Evolutionary conservation across 2,797 vertebrate species (phyloP).

Genomic region (Halcyon chelicuti): DNA sequence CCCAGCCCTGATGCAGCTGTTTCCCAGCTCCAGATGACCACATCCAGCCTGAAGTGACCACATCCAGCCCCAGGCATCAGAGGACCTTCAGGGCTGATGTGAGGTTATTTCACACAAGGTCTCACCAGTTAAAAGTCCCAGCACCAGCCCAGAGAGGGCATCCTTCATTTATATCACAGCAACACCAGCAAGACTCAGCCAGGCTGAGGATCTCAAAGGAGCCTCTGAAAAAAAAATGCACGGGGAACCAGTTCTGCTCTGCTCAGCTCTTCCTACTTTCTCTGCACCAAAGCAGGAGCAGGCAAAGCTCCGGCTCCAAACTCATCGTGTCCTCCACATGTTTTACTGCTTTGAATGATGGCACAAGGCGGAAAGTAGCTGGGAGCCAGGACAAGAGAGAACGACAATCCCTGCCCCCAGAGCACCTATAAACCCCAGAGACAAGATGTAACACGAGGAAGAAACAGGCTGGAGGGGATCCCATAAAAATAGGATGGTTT

Average conservation of each 20-base stretch:
- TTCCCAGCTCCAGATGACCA: not conserved
- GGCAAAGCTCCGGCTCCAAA: not conserved
- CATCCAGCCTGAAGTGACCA: not conserved
- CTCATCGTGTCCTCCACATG: accelerated
- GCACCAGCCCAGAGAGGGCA: not conserved
- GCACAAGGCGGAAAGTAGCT: not conserved
- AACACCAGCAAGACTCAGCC: not conserved
- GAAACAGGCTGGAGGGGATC: slow-evolving; percentile 40
- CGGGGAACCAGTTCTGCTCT: not conserved
- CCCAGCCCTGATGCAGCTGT: accelerated
- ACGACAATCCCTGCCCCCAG: slow-evolving; percentile 3
- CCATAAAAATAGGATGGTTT: slow-evolving; percentile 34
- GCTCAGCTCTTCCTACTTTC: not conserved
- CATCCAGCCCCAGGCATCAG: not conserved
- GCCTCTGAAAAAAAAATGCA: not conserved
- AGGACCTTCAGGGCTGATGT: not conserved
- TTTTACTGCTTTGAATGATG: not conserved
- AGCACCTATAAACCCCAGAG: not conserved
- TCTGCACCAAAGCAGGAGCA: accelerated
- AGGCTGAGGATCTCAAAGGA: not conserved
- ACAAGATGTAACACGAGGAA: slow-evolving; percentile 49
- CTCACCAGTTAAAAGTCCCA: not conserved
- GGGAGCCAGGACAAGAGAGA: not conserved
- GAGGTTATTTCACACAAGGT: too few species aligned
- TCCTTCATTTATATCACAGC: not conserved